Base-by-base conservation (phyloP, 1,140 invertebrate species). In the Phocides pigmalion region DNA sequence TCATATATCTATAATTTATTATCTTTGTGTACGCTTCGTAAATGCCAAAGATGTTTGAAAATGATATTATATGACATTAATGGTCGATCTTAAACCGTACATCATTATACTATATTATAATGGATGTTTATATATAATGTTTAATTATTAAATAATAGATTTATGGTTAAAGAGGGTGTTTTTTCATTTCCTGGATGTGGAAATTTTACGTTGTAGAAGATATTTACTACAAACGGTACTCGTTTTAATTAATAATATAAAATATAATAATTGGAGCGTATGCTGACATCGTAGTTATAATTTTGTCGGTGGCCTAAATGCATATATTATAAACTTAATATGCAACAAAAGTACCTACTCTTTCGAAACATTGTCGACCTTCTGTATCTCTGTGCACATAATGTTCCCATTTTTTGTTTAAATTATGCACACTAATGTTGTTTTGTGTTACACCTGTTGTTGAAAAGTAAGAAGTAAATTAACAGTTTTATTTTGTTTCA, bases 311-410 rank as follows among this genome's bases (percentile, higher is more conserved):
- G 81, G 67, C 79, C 81, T 73, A 79, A 68, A 81, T 84, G 74
- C 82, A 82, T 81, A 74, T 64, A 76, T 82, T 77, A 82, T 72
- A 69, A 68, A 76, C 63, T 79, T 76, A 73, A 82, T 39, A 58
- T 81, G 64, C 68, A 75, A 58, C 67, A 75, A 61, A 70, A 64
- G 54, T 54, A 54, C 35, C 17, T 41, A 46, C 54, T 59, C 63
- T 88, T 84, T 86, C 79, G 78, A 81, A 82, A 86, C 58, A 63
- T 20, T 71, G 53, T 68, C 64, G 77, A 72, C 85, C 85, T 88
- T 84, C 74, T 72, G 61, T 75, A 58, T 68, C 64, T 70, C 54
- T 44, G 22, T 64, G 66, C 44, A 64, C 59, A 67, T 70, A 61
- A 67, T 73, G 58, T 72, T 66, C 70, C 42, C 51, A 64, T 68